Evolutionary conservation across 2,113 vertebrate genomes (phyloP).

Genomic region (Notarius quadriscutis): DNA sequence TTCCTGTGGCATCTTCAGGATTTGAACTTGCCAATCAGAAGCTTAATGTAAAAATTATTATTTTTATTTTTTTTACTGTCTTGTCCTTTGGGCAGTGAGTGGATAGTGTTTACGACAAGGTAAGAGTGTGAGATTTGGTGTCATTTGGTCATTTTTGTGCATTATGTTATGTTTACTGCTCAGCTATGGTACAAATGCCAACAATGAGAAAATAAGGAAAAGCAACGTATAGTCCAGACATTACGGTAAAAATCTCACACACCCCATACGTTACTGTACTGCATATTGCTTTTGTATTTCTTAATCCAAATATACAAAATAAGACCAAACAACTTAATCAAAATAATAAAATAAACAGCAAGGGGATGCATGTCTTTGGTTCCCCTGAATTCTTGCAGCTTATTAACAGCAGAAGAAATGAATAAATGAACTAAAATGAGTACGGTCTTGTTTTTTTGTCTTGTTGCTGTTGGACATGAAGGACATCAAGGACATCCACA

Average conservation of each 20-base stretch:
- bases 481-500: not conserved
- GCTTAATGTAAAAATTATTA: not conserved
- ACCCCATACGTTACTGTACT: slow-evolving; percentile 50
- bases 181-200: not conserved
- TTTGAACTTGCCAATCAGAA: not conserved
- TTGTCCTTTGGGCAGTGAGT: not conserved
- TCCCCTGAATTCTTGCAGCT: slow-evolving; percentile 22
- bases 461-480: slow-evolving; percentile 2
- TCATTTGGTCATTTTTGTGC: not conserved
- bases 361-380: slow-evolving; percentile 63
- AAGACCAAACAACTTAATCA: slow-evolving; percentile 39
- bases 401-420: slow-evolving; percentile 45
- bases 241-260: not conserved
- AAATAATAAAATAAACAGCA: slow-evolving; percentile 6
- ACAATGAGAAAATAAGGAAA: not conserved
- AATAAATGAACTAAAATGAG: slow-evolving; percentile 10
- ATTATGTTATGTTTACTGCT: not conserved
- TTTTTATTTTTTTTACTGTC: not conserved
- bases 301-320: slow-evolving; percentile 22
- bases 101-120: not conserved
- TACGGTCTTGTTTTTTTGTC: not conserved
- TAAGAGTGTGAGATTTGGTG: not conserved
- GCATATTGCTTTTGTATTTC: slow-evolving; percentile 54
- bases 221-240: not conserved
- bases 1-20: not conserved